phyloP scores from a whole-genome alignment of 1,140 invertebrate genomes.

The Drosophila littoralis region DNA sequence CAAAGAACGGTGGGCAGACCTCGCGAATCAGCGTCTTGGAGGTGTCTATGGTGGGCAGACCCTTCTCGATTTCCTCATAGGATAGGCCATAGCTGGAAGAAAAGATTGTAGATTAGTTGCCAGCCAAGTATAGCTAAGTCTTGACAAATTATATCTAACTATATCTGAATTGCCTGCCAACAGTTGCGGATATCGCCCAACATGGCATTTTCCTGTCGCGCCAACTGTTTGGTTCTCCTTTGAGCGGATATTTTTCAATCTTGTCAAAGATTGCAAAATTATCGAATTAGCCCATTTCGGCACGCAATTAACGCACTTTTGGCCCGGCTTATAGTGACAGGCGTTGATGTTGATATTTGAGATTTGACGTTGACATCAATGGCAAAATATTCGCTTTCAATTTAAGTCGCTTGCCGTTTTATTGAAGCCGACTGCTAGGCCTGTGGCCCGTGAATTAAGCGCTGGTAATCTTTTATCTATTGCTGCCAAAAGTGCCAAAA shows the following conservation, averaged over 20 bases:
- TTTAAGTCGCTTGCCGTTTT: conserved; percentile 41
- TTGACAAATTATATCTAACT: conserved; percentile 38
- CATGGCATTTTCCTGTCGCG: conserved; percentile 59
- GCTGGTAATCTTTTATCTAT: conserved; percentile 3
- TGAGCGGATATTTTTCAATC: conserved; percentile 42
- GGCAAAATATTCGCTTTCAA: conserved; percentile 49
- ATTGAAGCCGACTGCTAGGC: conserved; percentile 3
- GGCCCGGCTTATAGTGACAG: conserved; percentile 30
- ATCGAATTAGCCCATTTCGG: conserved; percentile 58
- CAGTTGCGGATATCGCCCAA: conserved; percentile 54
- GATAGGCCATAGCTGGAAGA: conserved; percentile 90
- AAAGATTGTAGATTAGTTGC: conserved; percentile 18
- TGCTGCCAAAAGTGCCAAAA: conserved; percentile 9
- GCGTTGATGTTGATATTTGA: conserved; percentile 43
- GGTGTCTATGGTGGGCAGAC: conserved; percentile 94
- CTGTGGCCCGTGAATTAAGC: conserved; percentile 1
- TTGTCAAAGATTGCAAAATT: conserved; percentile 61
- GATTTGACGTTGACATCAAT: conserved; percentile 57
- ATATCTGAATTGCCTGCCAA: conserved; percentile 8
- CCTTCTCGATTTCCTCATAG: conserved; percentile 94
- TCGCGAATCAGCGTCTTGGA: conserved; percentile 94
- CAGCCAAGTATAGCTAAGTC: conserved; percentile 14
- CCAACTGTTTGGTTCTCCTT: conserved; percentile 14
- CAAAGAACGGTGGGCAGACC: conserved; percentile 94
- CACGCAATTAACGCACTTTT: conserved; percentile 61